A percentile compares a stretch with the other conserved stretches of the same genome.
These are phyloP conservation scores for Teleopsis dalmanni DNA, from an alignment of 1,140 invertebrate genomes.

Conservation along the genomic window DNA sequence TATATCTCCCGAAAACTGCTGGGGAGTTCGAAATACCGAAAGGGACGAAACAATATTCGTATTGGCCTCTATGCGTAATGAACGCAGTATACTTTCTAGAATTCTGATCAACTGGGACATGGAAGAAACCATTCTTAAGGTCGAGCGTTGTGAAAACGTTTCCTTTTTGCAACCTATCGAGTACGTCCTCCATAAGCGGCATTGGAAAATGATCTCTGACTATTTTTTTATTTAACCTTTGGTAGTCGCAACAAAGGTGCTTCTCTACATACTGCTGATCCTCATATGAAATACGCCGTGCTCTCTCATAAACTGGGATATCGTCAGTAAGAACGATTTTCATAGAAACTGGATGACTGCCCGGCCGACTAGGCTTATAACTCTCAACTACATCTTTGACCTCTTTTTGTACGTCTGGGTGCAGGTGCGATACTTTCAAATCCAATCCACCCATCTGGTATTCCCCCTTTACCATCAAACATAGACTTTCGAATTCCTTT, in stretches of 20 bases:
- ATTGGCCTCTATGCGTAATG: conserved; percentile 1
- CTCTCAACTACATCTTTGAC: too few relatives aligned
- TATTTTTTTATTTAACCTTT: conserved; percentile 1
- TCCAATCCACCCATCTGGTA: too few relatives aligned
- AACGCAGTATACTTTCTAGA: not conserved
- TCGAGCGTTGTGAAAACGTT: conserved; percentile 16
- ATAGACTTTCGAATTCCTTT: too few relatives aligned
- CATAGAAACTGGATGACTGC: not conserved
- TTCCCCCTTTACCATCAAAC: too few relatives aligned
- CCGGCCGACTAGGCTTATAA: not conserved
- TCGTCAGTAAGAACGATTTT: conserved; percentile 7
- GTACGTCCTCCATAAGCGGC: conserved; percentile 17
- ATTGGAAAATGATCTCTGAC: conserved; percentile 14
- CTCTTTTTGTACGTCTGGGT: too few relatives aligned
- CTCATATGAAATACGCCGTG: not conserved
- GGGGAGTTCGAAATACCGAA: conserved; percentile 9
- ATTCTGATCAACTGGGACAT: not conserved
- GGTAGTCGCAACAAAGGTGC: conserved; percentile 2
- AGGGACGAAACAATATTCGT: conserved; percentile 2
- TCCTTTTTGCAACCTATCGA: conserved; percentile 13
- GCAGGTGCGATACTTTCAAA: too few relatives aligned
- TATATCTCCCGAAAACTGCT: not conserved
- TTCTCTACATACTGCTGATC: not conserved
- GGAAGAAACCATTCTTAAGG: conserved; percentile 2
- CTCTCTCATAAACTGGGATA: not conserved